Base-by-base conservation (phyloP, 30 jellyfish, hydroid and myxozoan species). In the Euphysa ruthae region DNA sequence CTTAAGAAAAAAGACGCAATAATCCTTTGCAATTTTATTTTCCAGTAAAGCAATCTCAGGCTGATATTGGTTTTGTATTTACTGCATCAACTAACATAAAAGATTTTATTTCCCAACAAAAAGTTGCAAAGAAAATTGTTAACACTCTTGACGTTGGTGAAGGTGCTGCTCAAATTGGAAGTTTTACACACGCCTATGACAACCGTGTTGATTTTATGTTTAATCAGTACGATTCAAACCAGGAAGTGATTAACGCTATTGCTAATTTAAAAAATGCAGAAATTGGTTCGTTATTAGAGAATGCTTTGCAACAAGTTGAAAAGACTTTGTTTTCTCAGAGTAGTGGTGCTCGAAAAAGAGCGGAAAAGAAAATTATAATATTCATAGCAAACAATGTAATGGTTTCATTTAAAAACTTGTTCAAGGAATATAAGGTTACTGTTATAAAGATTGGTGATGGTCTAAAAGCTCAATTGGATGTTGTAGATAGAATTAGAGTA, bases 291-390 rank as follows among this genome's bases (percentile, higher is more conserved):
- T 18, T 63, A 32, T 13, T 73, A 1, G 78, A 74, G 31, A 32
- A 33, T 32, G 94, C 82, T 20, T 62, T 82, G 13, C 43, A 46
- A 3, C 44, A 66, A 1, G 94, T 80, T 43, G 33, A 27, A 21
- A 49, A 29, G 25, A 75, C 16, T 19, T 54, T 82, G 12, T 74
- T 73, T 34, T 14, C 23, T 12, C 30, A 18, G n/a, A 56, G 43
- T 32, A 74, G 35, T 42, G 91, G 80, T 13, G 86, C 86, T 1
- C 84, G 94, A 34, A 12, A 20, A 29, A 61, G 63, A 21, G 92
- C 49, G 8, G 75, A 89, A 12, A 83, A 51, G 55, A 30, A 64
- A 4, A 32, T 83, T 30, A 43, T 75, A 1, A 32, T 70, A 31
- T 75, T 75, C 6, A 46, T 31, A 7, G 64, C 43, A 4, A 23